Percentiles rank a stretch among this genome's conserved stretches.
These are phyloP conservation scores for Bujurquina vittata DNA, from an alignment of 2,113 vertebrate genomes.

Conservation along the genomic window DNA sequence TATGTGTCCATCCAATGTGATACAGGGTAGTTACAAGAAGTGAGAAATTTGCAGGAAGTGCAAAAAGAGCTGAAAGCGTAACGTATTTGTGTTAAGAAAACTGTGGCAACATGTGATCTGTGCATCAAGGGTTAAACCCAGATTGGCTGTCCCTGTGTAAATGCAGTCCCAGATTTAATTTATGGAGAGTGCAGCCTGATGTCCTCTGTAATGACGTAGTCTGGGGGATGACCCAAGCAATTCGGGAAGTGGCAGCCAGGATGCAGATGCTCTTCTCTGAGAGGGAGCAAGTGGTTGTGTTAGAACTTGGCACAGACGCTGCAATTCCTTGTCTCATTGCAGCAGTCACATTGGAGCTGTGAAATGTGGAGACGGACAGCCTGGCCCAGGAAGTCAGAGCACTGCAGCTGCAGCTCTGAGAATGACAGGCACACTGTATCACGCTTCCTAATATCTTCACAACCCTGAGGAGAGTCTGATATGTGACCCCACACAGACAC, in stretches of 20 bases:
- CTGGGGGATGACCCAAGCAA: slow-evolving; percentile 65
- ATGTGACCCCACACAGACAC: slow-evolving; percentile 26
- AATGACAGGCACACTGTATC: slow-evolving; percentile 42
- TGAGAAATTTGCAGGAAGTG: neutral
- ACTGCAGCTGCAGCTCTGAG: slow-evolving; percentile 55
- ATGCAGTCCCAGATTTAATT: slow-evolving; percentile 70
- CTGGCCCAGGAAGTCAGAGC: slow-evolving; percentile 53
- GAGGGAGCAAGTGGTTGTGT: slow-evolving; percentile 57
- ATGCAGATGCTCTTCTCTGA: slow-evolving; percentile 68
- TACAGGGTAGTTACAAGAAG: neutral
- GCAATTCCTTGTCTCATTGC: slow-evolving; percentile 61
- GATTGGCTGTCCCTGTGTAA: slow-evolving; percentile 44
- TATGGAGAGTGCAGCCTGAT: slow-evolving; percentile 73
- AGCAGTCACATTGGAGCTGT: slow-evolving; percentile 62
- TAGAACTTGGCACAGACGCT: slow-evolving; percentile 65
- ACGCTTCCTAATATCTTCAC: slow-evolving; percentile 48
- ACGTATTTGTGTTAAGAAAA: neutral
- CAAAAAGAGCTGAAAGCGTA: neutral
- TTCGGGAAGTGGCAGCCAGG: slow-evolving; percentile 61
- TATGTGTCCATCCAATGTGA: neutral
- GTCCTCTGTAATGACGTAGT: slow-evolving; percentile 73
- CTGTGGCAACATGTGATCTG: neutral
- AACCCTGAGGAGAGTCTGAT: neutral
- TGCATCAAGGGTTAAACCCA: slow-evolving; percentile 43
- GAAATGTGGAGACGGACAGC: slow-evolving; percentile 63